Conservation (phyloP, 2,113 vertebrate species). For the Microcebus murinus region DNA sequence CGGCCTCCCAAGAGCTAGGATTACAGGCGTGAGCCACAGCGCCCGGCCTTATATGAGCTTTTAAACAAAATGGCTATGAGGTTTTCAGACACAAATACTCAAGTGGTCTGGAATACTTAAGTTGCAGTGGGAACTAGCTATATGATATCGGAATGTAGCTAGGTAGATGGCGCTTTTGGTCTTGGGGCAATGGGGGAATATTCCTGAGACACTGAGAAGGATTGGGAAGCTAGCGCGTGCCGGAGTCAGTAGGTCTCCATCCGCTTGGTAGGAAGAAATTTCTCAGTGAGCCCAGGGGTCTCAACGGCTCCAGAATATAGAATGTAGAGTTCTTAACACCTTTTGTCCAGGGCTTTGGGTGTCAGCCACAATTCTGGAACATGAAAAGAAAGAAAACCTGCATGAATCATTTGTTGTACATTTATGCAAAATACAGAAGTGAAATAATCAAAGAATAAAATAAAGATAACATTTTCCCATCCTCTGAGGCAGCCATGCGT, state of each 20-base stretch:
- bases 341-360: too few relatives aligned
- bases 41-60: neutral
- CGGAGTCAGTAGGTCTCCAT: neutral
- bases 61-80: neutral
- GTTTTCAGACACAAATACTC: neutral
- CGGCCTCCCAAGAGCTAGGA: too few relatives aligned
- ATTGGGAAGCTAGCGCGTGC: neutral
- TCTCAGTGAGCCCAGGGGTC: neutral
- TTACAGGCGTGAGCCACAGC: too few relatives aligned
- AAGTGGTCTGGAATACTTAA: neutral
- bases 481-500: neutral
- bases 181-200: neutral
- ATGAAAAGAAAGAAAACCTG: too few relatives aligned
- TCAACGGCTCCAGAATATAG: neutral
- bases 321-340: neutral
- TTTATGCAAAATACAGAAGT: too few relatives aligned
- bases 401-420: too few relatives aligned
- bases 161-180: neutral
- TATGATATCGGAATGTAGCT: neutral
- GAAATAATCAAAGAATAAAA: neutral
- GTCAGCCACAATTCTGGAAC: too few relatives aligned
- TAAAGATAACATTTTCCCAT: neutral
- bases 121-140: neutral
- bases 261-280: neutral
- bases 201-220: neutral